phyloP scores from a whole-genome alignment of 2,113 vertebrate genomes.

The Triplophysa rosa region DNA sequence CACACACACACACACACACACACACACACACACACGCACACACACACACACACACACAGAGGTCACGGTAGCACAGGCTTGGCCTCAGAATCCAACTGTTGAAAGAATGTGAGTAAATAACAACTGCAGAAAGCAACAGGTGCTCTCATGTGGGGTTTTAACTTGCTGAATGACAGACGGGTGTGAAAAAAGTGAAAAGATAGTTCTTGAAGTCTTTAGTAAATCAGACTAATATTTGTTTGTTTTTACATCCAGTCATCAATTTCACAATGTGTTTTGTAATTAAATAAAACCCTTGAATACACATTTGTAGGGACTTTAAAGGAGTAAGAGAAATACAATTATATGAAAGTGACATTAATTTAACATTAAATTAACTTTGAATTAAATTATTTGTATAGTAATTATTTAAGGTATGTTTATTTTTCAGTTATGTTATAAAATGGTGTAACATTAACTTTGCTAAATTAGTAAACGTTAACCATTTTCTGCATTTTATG shows the following conservation, averaged over 20 bases:
- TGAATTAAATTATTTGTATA: conserved; percentile 37
- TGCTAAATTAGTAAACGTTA: not conserved
- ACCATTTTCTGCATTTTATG: not conserved
- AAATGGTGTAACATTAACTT: conserved; percentile 54
- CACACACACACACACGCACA: not conserved
- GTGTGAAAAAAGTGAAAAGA: not conserved
- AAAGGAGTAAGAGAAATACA: conserved; percentile 58
- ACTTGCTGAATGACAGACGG: conserved; percentile 62
- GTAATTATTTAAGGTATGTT: conserved; percentile 52
- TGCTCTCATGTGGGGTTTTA: conserved; percentile 55
- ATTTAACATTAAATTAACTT: too few relatives aligned
- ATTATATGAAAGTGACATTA: too few relatives aligned
- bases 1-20: not conserved
- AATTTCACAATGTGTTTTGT: too few relatives aligned
- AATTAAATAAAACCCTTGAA: too few relatives aligned
- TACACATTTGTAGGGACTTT: conserved; percentile 62
- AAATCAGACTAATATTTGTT: too few relatives aligned
- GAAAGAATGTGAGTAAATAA: conserved; percentile 66
- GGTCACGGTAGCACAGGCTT: conserved; percentile 17
- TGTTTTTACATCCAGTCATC: too few relatives aligned
- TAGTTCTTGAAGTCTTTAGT: not conserved
- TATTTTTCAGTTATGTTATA: too few relatives aligned
- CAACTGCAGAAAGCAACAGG: conserved; percentile 74
- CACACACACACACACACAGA: not conserved
- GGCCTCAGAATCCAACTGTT: conserved; percentile 67